Base-by-base conservation (phyloP, 2,113 vertebrate genomes). In the Mesitornis unicolor region DNA sequence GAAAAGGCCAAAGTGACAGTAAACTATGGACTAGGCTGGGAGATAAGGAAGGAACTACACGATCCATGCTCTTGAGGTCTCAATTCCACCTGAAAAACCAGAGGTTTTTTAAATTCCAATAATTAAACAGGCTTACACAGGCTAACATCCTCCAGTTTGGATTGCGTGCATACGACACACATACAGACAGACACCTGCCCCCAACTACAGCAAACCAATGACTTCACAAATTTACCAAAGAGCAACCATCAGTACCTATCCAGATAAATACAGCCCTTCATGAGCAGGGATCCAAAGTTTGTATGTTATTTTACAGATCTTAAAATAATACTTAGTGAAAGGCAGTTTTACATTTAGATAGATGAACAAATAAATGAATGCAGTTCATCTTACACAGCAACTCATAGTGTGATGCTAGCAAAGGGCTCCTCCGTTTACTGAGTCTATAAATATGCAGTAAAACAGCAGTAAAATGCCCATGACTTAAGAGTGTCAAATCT, bases 351-450 rank as follows among this genome's bases (percentile, higher is more conserved):
- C 56, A 86, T 86, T 88, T 75, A 93, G 73, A 90, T 35, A 86
- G 89, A 88, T 1, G 18, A 67, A 81, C 68, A 93, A 86, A 84
- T 63, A 96, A 95, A 96, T 0, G 11, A 91, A 87, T 43, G 90
- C n/a, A 84, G 79, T 69, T 93, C 85, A 88, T 77, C 86, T 90
- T 75, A 95, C 60, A 86, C 6, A 93, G 95, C 75, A 86, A 90
- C 82, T 92, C 82, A 61, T 21, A 92, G 90, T 71, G 79, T 89
- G 47, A 92, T 86, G 79, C 53, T 84, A 90, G 60, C 83, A 81
- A 94, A 89, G 84, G 91, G 69, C 73, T 92, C 83, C 73, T 93
- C 85, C 17, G 11, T 69, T 86, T 88, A 95, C 78, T 86, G 85
- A 82, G 60, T 70, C 83, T 90, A 6, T 13, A 63, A 90, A 90